phyloP scores from a whole-genome alignment of 92 coral and sea anemone genomes.

The Phenganax stokvisi region DNA sequence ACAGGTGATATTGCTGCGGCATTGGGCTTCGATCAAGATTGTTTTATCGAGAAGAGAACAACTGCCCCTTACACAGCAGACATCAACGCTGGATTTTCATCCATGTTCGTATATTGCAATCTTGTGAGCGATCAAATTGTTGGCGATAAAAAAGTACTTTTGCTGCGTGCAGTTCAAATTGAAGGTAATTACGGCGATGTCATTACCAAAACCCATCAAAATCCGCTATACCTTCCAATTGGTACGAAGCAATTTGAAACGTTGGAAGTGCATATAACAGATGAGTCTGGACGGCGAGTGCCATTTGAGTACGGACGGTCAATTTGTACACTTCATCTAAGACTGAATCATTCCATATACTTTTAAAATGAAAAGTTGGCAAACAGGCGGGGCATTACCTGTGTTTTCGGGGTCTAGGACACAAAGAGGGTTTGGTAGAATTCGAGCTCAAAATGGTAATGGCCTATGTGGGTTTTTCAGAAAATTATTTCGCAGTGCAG shows the following conservation, averaged over 20 bases:
- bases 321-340: constrained; percentile 12
- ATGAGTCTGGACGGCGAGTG: constrained; percentile 22
- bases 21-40: constrained; percentile 26
- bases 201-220: constrained; percentile 12
- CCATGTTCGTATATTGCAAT: constrained; percentile 13
- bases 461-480: neutral
- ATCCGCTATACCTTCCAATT: constrained; percentile 18
- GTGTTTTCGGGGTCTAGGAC: neutral
- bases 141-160: constrained; percentile 2
- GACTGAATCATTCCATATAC: constrained; percentile 7
- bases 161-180: constrained; percentile 19
- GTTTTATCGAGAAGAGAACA: neutral
- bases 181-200: constrained; percentile 30
- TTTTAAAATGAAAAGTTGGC: constrained; percentile 9
- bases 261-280: constrained; percentile 33
- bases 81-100: constrained; percentile 28
- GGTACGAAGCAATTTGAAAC: constrained; percentile 33
- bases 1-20: constrained; percentile 10
- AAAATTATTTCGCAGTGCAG: constrained; percentile 8
- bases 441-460: constrained; percentile 12
- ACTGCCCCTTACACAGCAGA: constrained; percentile 18
- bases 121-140: constrained; percentile 19
- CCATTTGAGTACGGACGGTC: constrained; percentile 23
- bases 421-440: constrained; percentile 23
- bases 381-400: neutral